Conservation (phyloP, 1,140 invertebrate genomes). For the Pentalonia nigronervosa region DNA sequence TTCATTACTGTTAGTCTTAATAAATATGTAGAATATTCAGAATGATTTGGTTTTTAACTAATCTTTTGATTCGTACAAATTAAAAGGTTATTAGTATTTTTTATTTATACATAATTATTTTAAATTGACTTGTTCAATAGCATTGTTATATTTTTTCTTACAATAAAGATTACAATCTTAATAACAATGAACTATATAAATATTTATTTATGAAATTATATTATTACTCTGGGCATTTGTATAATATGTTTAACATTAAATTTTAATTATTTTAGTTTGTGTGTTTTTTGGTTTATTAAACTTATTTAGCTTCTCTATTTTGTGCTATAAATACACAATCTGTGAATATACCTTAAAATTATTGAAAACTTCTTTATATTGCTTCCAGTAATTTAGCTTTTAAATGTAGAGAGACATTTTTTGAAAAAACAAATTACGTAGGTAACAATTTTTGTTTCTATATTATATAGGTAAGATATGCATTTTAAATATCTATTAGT, state of each 20-base stretch:
- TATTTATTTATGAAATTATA: slow-evolving; percentile 5
- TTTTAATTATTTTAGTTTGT: not conserved
- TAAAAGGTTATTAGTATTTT: slow-evolving; percentile 26
- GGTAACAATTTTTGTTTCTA: not conserved
- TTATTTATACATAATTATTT: slow-evolving; percentile 17
- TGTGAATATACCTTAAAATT: not conserved
- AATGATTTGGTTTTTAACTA: slow-evolving; percentile 32
- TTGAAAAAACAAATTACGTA: not conserved
- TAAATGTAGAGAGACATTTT: not conserved
- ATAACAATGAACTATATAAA: not conserved
- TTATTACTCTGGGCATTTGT: slow-evolving; percentile 38
- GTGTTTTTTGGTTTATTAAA: not conserved
- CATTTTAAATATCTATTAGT: slow-evolving; percentile 41
- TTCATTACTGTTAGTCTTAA: slow-evolving; percentile 19
- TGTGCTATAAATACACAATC: not conserved
- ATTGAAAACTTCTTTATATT: not conserved
- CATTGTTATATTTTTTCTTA: not conserved
- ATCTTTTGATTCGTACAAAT: slow-evolving; percentile 6
- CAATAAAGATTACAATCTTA: not conserved
- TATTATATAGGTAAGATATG: slow-evolving; percentile 17
- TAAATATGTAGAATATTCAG: not conserved
- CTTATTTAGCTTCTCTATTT: not conserved
- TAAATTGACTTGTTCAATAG: not conserved
- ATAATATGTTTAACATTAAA: not conserved
- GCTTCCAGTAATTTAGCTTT: not conserved